Percentiles rank a stretch among this genome's conserved stretches.
phyloP scores from a whole-genome alignment of 2,797 vertebrate species.

The Monodelphis domestica region DNA sequence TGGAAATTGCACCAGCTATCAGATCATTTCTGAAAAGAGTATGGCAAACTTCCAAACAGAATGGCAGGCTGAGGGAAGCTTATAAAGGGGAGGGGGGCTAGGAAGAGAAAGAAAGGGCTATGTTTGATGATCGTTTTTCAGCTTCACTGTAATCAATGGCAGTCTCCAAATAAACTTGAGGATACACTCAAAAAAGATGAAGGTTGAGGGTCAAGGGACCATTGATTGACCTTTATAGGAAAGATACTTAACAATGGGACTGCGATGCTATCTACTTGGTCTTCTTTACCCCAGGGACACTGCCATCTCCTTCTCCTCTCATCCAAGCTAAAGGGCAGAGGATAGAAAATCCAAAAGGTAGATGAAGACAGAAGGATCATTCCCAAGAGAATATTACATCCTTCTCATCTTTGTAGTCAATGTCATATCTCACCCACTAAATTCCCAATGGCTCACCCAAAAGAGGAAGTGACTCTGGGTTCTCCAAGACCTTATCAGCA shows the following conservation, averaged over 20 bases:
- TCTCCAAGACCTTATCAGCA: too few relatives aligned
- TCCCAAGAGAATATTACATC: neutral
- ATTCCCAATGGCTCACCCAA: neutral
- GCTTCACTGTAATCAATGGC: slow-evolving; percentile 67
- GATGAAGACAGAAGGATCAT: neutral
- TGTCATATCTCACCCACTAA: neutral
- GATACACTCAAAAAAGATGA: slow-evolving; percentile 63
- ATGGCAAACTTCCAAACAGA: slow-evolving; percentile 77
- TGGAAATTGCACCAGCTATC: slow-evolving; percentile 79
- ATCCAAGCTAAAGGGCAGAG: too few relatives aligned
- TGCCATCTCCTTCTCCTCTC: neutral
- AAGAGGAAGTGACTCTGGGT: neutral
- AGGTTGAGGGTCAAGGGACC: slow-evolving; percentile 47
- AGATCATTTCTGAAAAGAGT: slow-evolving; percentile 79
- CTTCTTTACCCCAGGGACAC: neutral
- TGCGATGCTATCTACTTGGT: neutral
- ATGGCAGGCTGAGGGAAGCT: slow-evolving; percentile 70
- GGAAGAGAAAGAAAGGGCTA: slow-evolving; percentile 65
- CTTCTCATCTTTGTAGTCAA: slow-evolving; percentile 16
- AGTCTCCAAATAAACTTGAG: slow-evolving; percentile 8
- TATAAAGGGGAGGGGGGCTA: slow-evolving; percentile 46
- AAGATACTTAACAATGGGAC: slow-evolving; percentile 17
- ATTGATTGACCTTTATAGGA: slow-evolving; percentile 66
- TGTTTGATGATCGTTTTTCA: slow-evolving; percentile 71
- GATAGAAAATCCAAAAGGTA: neutral